Base-by-base conservation (phyloP, 2,797 vertebrate genomes). In the Hydrocynus forskahlii region DNA sequence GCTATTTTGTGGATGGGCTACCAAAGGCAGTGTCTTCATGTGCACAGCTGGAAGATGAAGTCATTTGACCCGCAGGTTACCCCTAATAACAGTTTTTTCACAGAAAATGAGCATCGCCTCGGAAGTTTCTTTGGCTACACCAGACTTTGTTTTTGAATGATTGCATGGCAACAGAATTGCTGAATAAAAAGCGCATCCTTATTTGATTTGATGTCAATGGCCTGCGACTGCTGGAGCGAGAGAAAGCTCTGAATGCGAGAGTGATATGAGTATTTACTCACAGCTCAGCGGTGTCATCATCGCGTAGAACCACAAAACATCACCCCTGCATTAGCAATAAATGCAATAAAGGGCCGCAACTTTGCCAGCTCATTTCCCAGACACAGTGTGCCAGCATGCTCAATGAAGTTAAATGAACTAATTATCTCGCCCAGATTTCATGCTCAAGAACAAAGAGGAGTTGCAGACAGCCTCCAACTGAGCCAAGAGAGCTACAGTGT, bases 341-440 rank as follows among this genome's bases (percentile, higher is more conserved):
- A 21, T 69, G 13, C 73, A 82, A 81, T 83, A 76, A 84, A 76
- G 62, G 52, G 64, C 75, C 67, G 63, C 74, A 68, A 52, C 43
- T 78, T 75, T 84, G 78, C 75, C 71, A 81, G 29, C 81, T 84
- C 81, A 78, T 69, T 74, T 63, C 72, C 62, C 25, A 81, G 70
- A 55, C 48, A 21, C n/a, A 72, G 60, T 60, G 80, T 84, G 83
- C 83, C 83, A 84, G 78, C 52, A 74, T 67, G 67, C 64, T 82
- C 70, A 84, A 81, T 80, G 60, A 80, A 86, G 83, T 81, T 80
- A 86, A 84, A 81, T 86, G 83, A 83, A 81, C 81, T 84, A 86
- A 84, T 83, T 79, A 86, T 86, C 83, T 83, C 68, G 59, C 74
- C 75, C 72, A 83, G 83, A 86, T 82, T 86, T 83, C 45, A 80